Base-by-base conservation (phyloP, 2,888 invertebrate genomes). In the Chaetoderma sp. region DNA sequence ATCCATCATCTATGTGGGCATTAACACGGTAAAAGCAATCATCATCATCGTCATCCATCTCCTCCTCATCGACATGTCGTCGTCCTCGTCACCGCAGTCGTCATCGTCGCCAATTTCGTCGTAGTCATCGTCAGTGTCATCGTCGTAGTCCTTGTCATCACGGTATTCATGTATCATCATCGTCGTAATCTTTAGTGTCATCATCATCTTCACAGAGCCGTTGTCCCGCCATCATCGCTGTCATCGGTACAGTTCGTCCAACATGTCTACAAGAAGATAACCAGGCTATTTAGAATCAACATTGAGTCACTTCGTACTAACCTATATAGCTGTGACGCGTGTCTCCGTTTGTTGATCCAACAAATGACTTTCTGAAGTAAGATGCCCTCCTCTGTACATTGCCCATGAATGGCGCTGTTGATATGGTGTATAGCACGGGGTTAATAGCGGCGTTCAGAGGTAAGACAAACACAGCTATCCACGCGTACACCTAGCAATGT, bases 371-470 rank as follows among this genome's bases (percentile, higher is more conserved):
- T 30, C 84, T 68, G 72, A 83, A 81, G 39, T 75, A 68, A 32
- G 68, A 75, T 2, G 78, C 81, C 32, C 79, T 70, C 55, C 77
- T 78, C 13, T 78, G 70, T 45, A 80, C 77, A 63, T 80, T 78
- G 55, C 78, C 75, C 57, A 83, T 60, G 60, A 83, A 84, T 16
- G 81, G 78, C 0, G 82, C 79, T 1, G 84, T 83, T 21, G 83
- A 82, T 39, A 89, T 77, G 0, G 89, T 89, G 77, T 89, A 89
- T 23, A 89, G 79, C 2, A 88, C 81, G 0, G 89, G 89, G 74
- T 89, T 89, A 45, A 89, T 81, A 28, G 89, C 89, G 0, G 88
- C 87, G 76, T 89, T 89, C 45, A 89, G 78, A 0, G 89, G 89
- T 30, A 89, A 78, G 1, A 89, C 85, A 71, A 89, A 89, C 21